Conservation (phyloP, 2,797 vertebrate genomes). For the Cossypha polioptera region DNA sequence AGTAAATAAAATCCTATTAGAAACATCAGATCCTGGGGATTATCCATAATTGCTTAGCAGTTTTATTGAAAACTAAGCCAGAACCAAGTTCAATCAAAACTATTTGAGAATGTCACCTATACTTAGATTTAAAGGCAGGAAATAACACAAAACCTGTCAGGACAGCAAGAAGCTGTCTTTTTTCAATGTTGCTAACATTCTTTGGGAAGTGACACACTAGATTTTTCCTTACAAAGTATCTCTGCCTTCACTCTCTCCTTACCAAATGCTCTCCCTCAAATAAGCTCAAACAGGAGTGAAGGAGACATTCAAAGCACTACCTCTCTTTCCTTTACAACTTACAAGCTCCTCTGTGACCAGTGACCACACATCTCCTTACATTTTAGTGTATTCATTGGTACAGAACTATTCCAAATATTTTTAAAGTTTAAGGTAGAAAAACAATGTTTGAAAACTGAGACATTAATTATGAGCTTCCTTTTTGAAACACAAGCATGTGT, state of each 20-base stretch:
- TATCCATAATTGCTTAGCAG: slow-evolving; percentile 25
- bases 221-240: not conserved
- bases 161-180: not conserved
- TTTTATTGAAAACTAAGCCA: slow-evolving; percentile 20
- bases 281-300: not conserved
- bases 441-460: not conserved
- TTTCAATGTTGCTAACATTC: not conserved
- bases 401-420: not conserved
- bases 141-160: slow-evolving; percentile 24
- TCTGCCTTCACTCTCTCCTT: not conserved
- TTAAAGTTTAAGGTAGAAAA: not conserved
- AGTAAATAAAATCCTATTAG: slow-evolving; percentile 48
- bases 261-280: not conserved
- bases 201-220: not conserved
- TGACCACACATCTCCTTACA: not conserved
- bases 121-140: not conserved
- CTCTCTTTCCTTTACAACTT: not conserved
- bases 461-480: not conserved
- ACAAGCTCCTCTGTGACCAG: not conserved
- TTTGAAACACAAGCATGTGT: not conserved
- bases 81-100: not conserved
- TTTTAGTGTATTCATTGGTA: not conserved
- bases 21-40: slow-evolving; percentile 32
- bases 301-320: not conserved
- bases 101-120: not conserved